These are phyloP conservation scores for Cheirogaleus major DNA, from an alignment of 2,797 vertebrate genomes.

Conservation along the genomic window DNA sequence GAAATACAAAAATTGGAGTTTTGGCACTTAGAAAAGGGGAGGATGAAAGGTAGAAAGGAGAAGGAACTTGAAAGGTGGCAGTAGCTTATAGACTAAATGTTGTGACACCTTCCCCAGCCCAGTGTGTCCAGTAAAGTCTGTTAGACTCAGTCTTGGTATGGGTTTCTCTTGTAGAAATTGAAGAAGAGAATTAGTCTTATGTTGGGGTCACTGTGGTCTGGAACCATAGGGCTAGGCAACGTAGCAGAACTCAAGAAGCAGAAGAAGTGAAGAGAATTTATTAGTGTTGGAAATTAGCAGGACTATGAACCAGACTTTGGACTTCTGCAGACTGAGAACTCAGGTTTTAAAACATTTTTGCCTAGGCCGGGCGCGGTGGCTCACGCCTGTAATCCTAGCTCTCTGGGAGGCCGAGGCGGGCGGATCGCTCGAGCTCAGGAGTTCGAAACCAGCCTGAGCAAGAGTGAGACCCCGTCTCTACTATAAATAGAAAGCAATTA, in stretches of 20 bases:
- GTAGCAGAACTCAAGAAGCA: neutral
- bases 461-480: too few relatives aligned
- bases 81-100: neutral
- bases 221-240: neutral
- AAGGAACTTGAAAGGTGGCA: neutral
- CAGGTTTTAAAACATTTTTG: neutral
- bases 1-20: neutral
- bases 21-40: neutral
- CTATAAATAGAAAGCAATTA: too few relatives aligned
- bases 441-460: too few relatives aligned
- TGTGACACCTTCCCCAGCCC: neutral
- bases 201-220: neutral
- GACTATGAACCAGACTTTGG: neutral
- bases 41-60: neutral
- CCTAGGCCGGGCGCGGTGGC: too few relatives aligned
- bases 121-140: neutral
- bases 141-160: neutral
- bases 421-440: too few relatives aligned
- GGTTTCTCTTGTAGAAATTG: neutral
- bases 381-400: too few relatives aligned
- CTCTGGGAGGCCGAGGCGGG: too few relatives aligned
- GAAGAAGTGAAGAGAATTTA: neutral
- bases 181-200: neutral
- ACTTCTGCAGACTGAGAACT: neutral
- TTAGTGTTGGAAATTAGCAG: neutral